Evolutionary conservation across 2,888 invertebrate genomes (phyloP), one percentile per base, ranked within the genome.

Genomic region (Lepas anatifera): DNA sequence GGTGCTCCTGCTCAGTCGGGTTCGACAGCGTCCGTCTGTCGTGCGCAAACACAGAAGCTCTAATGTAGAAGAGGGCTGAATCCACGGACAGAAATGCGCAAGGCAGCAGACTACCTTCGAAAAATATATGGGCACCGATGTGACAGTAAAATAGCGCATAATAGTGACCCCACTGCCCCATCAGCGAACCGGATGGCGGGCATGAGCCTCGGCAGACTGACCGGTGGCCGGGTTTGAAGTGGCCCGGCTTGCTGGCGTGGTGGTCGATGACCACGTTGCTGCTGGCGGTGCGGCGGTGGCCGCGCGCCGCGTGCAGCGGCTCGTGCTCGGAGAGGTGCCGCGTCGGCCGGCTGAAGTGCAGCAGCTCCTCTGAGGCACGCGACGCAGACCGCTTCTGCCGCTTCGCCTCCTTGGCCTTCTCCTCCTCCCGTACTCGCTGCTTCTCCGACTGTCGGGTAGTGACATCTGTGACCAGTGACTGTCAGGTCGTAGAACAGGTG

Each of bases 391-490:
- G 64, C n/a, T 64, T n/a, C 37, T 39, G 64, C 25, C 64, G 64
- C 64, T 64, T 64, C 25, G 39, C 37, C 69, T 73, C 74, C 76
- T 81, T 78, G 75, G 77, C 85, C 74, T 90, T 89, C 75, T 90
- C 90, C 75, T 88, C 87, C 71, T 90, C 84, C 64, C 89, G 84
- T 70, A 91, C 89, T 78, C 90, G 90, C 77, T 91, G 91, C 77
- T 90, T 91, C 77, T 91, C 91, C 58, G 87, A 85, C 76, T 77
- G 64, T 2, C 11, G n/a, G n/a, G n/a, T n/a, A n/a, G n/a, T n/a
- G n/a, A n/a, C n/a, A n/a, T n/a, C n/a, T n/a, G n/a, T n/a, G n/a
- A n/a, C n/a, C n/a, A n/a, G n/a, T n/a, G n/a, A n/a, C n/a, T n/a
- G n/a, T n/a, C n/a, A n/a, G n/a, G n/a, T n/a, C n/a, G n/a, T n/a